Base-by-base conservation (phyloP, 2,113 vertebrate genomes). In the Odontophorus gujanensis region DNA sequence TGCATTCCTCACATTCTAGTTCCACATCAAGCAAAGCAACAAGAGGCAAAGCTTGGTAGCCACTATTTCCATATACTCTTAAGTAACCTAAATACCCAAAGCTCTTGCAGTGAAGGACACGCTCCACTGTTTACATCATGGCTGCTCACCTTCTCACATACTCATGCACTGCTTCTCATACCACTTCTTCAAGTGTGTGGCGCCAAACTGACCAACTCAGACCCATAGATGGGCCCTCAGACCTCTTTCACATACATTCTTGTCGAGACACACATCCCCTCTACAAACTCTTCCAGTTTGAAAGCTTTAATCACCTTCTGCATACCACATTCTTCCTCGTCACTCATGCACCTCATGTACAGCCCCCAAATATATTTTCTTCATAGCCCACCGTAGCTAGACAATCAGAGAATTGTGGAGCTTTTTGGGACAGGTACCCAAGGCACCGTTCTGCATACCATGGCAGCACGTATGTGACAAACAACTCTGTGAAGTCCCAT, bases 401-500 rank as follows among this genome's bases (percentile, higher is more conserved):
- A 13, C 16, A 14, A 7, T 62, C 36, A 40, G 47, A 71, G 47
- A 71, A 38, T 18, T 34, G 9, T 13, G 15, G n/a, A 19, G n/a
- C 18, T 38, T 51, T 71, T 38, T 20, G 67, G 47, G 24, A 28
- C 63, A 20, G 12, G 67, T 50, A 26, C 40, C 10, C 40, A 66
- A 24, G 43, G 76, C 32, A 48, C 28, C 20, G 1, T 34, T 83
- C 36, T 32, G 24, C 16, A 7, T 2, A 3, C n/a, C 45, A 8
- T 2, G n/a, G 58, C 38, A 68, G 61, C 48, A 38, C 32, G 45
- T 0, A 0, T 18, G 26, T 40, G 32, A 38, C 57, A n/a, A 17
- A n/a, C 58, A 76, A 38, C 62, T 76, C 68, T 7, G 0, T 17
- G 24, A 50, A 42, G 38, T 59, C 66, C 28, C 20, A 22, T 12